These are phyloP conservation scores for Petrocephalus sullivani DNA, from an alignment of 2,797 vertebrate genomes.

Conservation along the genomic window DNA sequence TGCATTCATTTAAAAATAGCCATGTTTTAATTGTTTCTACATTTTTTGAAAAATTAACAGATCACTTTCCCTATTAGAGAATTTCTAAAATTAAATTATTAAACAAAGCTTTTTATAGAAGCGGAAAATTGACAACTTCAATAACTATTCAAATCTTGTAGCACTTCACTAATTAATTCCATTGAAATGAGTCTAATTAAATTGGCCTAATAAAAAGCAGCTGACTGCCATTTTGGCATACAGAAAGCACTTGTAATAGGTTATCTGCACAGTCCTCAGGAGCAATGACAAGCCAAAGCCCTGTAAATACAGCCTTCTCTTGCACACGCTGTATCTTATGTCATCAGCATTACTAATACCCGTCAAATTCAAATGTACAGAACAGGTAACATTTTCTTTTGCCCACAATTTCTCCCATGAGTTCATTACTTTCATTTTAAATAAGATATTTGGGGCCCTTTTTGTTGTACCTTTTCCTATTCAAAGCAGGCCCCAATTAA, in stretches of 20 bases:
- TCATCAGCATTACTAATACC: neutral
- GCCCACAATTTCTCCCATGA: slow-evolving; percentile 29
- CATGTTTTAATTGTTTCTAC: slow-evolving; percentile 41
- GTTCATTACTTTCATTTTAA: slow-evolving; percentile 42
- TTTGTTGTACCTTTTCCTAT: slow-evolving; percentile 64
- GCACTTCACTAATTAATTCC: slow-evolving; percentile 59
- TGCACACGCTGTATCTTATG: slow-evolving; percentile 32
- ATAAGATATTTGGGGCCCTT: slow-evolving; percentile 45
- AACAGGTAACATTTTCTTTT: neutral
- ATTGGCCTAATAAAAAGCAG: slow-evolving; percentile 57
- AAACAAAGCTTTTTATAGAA: slow-evolving; percentile 54
- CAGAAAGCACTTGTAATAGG: slow-evolving; percentile 48
- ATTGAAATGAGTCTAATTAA: slow-evolving; percentile 63
- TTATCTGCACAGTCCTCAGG: slow-evolving; percentile 46
- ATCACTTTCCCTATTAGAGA: slow-evolving; percentile 50
- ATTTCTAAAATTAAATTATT: slow-evolving; percentile 52
- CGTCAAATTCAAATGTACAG: slow-evolving; percentile 26
- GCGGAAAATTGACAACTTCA: slow-evolving; percentile 46
- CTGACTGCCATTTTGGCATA: slow-evolving; percentile 43
- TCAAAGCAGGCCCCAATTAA: slow-evolving; percentile 63
- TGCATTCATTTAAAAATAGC: slow-evolving; percentile 36
- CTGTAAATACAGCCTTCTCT: slow-evolving; percentile 44
- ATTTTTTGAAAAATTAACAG: slow-evolving; percentile 32
- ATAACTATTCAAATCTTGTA: slow-evolving; percentile 52
- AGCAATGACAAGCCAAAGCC: slow-evolving; percentile 43